Base-by-base conservation (phyloP, 37 sponge, comb jelly and placozoan genomes). In the Beroe forskalii region DNA sequence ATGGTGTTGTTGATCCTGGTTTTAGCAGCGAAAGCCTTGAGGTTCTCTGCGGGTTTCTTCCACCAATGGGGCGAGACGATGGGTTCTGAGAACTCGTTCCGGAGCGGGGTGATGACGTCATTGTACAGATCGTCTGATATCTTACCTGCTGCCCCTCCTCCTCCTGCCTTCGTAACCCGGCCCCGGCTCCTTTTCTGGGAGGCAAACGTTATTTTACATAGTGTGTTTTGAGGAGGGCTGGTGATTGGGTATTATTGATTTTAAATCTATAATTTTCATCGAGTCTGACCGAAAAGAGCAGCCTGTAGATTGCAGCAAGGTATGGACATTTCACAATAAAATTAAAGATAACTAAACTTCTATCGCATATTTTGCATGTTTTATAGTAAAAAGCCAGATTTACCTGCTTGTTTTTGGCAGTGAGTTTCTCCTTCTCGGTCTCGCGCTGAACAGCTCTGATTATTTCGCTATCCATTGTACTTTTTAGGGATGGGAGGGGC, bases 61-160 rank as follows among this genome's bases (percentile, higher is more conserved):
- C 86, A 80, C 86, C 86, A 80, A 80, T 80, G 86, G 2, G 86
- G 86, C 22, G 86, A 32, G 1, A 80, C 86, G 22, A 80, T 80
- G 23, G 86, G 86, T 6, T 41, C 86, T 42, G 86, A 80, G 30
- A 80, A 80, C 86, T 80, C 86, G 1, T 32, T 37, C n/a, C n/a
- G 22, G 3, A 80, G 44, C 28, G 86, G 86, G 28, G 43, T 80
- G 22, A 80, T 80, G 22, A 80, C 86, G 1, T 80, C 86, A 2
- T 80, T 80, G 86, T 80, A 80, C 55, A 80, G 30, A 43, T 80
- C 86, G 42, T 80, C 86, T 44, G 44, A 22, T 44, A 80, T 80
- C 48, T 80, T 72, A 4, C 37, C 4, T 8, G 24, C 32, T 19
- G 72, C 19, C 12, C 9, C 37, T 32, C 38, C 66, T 28, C n/a